phyloP scores from a whole-genome alignment of 2,113 vertebrate genomes.

The Delphinus delphis region DNA sequence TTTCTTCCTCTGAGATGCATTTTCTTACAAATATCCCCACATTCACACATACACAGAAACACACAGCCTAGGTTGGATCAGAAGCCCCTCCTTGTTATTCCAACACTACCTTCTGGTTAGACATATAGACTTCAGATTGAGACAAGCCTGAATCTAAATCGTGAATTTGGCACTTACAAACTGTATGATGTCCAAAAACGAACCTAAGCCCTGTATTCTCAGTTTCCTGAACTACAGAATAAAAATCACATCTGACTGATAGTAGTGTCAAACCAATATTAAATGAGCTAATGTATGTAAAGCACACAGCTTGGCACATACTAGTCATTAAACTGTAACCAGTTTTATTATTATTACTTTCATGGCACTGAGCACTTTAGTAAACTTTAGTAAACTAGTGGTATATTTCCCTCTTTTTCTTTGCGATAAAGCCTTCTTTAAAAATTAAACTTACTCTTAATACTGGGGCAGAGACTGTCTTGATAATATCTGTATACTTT shows the following conservation, averaged over 20 bases:
- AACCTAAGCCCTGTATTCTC: background rate
- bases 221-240: slow-evolving; percentile 30
- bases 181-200: background rate
- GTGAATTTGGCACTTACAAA: background rate
- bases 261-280: slow-evolving; percentile 6
- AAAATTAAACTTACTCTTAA: background rate
- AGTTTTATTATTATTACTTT: slow-evolving; percentile 37
- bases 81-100: background rate
- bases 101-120: background rate
- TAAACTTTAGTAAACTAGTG: background rate
- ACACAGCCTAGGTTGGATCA: background rate
- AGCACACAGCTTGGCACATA: background rate
- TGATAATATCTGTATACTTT: background rate
- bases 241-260: background rate
- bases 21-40: background rate
- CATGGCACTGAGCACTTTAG: background rate
- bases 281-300: background rate
- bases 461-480: background rate
- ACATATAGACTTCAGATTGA: background rate
- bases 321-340: background rate
- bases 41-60: slow-evolving; percentile 1
- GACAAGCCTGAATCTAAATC: background rate
- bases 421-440: background rate
- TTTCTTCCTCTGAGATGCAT: background rate
- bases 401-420: background rate